A percentile compares a stretch with the other conserved stretches of the same genome.
These are phyloP conservation scores for Meloidogyne exigua DNA, from an alignment of 1,140 invertebrate genomes.

Conservation along the genomic window DNA sequence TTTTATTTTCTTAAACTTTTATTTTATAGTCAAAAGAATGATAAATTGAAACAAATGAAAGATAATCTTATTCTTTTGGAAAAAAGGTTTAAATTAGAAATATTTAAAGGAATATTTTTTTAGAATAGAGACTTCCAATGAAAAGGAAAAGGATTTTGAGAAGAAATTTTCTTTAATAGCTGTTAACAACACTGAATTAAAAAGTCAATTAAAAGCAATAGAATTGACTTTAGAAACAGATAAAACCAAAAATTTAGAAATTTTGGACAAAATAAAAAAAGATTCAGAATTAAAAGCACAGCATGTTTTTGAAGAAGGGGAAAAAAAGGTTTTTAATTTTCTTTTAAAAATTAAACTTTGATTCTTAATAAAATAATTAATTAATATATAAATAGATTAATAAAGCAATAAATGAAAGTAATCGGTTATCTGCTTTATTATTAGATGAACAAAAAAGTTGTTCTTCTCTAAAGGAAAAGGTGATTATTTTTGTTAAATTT, in stretches of 20 bases:
- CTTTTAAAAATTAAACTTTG: slow-evolving; percentile 2
- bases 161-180: neutral
- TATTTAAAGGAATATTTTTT: too few species aligned
- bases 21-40: neutral
- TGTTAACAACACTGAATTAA: neutral
- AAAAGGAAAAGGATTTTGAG: neutral
- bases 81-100: neutral
- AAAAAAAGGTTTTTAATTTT: neutral
- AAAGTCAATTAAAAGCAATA: slow-evolving; percentile 5
- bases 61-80: neutral
- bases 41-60: neutral
- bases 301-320: neutral
- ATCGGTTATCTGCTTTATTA: neutral
- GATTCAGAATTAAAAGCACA: neutral
- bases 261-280: slow-evolving; percentile 4
- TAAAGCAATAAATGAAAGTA: neutral
- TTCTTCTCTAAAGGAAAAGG: neutral
- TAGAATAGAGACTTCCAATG: neutral
- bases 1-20: neutral
- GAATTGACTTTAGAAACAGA: neutral
- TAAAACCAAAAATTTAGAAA: neutral
- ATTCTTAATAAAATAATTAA: too few species aligned
- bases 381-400: neutral
- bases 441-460: neutral
- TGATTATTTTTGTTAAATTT: neutral